Base-by-base conservation (phyloP, 2,888 invertebrate species). In the Macrostomum cliftonense region DNA sequence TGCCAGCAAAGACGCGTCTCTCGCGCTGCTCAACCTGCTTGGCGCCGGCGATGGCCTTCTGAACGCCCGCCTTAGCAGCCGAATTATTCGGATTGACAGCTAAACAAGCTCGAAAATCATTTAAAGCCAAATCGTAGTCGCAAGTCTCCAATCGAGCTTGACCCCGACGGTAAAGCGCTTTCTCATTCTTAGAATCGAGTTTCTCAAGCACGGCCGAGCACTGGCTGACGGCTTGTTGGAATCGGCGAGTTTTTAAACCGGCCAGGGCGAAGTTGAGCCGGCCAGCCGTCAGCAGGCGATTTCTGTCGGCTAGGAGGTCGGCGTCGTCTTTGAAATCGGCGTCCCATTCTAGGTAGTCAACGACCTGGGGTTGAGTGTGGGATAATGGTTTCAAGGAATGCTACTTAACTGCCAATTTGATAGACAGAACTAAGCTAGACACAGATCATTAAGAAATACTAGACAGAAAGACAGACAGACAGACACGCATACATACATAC, bases 101-200 rank as follows among this genome's bases (percentile, higher is more conserved):
- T 1, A 85, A 64, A 1, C 88, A 80, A 57, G 74, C 74, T 58
- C 80, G 73, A 68, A 89, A 95, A 65, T 87, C 83, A 37, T 73
- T 66, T 39, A 79, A 69, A 0, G 93, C 93, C 12, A 75, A 68
- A 46, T 83, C 79, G 0, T 81, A 79, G 51, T 91, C 87, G 28
- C 79, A 79, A 9, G 83, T 67, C 1, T 76, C 78, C 46, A 84
- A 65, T 55, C 78, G 71, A 0, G 88, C 86, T 73, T 76, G 81
- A 0, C 87, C 91, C 56, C 83, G 74, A 57, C 95, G 76, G 70
- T 87, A 97, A 21, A 83, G 72, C 0, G 82, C 93, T 70, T 97
- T 97, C 13, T 84, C 81, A 66, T 82, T 89, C 20, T 75, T 74
- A 0, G 77, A 68, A 60, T 85, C 82, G 1, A 82, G 58, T 28